Base-by-base conservation (phyloP, 2,113 vertebrate species). In the Trachemys scripta region DNA sequence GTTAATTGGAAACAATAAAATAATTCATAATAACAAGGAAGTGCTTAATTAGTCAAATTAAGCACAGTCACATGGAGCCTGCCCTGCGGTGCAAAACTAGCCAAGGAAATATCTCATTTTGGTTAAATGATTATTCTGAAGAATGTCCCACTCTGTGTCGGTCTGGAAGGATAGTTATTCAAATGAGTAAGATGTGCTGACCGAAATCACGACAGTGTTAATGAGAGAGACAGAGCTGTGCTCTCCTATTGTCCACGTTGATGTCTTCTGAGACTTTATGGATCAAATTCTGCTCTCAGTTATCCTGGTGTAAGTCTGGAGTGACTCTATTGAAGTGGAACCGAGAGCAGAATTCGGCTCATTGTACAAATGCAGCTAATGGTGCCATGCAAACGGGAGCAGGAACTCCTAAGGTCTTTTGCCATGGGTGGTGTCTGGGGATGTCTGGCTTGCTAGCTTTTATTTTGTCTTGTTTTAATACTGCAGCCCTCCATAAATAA, bases 91-190 rank as follows among this genome's bases (percentile, higher is more conserved):
- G n/a, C 42, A 27, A 54, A 49, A 51, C 94, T 24, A 42, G 62
- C 38, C 31, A 5, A 42, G 47, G 50, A 84, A 78, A 59, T 2
- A 82, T 31, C 62, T 92, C 56, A 4, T 80, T 75, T 92, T 69
- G 1, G 5, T 92, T 62, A 62, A 88, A 51, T 5, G 3, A 1
- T 65, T 57, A 5, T 54, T 81, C 16, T 8, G 79, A 50, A 50
- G 92, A 31, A 24, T 16, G 2, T 31, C 0, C 0, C 3, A 1
- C 50, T 62, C 54, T 59, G 29, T 80, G 1, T 85, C 56, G 16
- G 88, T 20, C 42, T 81, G 89, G 80, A 7, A 5, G 0, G 0
- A 3, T 8, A 45, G 83, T 72, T 80, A n/a, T 7, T 69, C 83
- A 56, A 72, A 78, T 56, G 47, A 45, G 20, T 78, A 56, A 84